Base-by-base conservation (phyloP, 30 jellyfish, hydroid and myxozoan genomes). In the Aurelia coerulea region DNA sequence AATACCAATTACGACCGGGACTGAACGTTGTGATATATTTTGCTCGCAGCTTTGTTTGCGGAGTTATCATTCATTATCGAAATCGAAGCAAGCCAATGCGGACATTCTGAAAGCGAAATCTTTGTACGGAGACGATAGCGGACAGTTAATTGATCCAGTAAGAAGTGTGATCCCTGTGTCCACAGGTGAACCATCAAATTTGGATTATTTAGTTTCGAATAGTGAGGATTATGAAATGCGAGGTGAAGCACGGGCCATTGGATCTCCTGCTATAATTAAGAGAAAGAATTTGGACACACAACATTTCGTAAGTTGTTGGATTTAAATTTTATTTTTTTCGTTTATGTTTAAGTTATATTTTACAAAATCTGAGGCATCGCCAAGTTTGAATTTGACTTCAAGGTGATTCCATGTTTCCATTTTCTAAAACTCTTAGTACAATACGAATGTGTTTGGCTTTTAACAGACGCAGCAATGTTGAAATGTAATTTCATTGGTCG, bases 121-220 rank as follows among this genome's bases (percentile, higher is more conserved):
- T 29, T 2, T 78, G 34, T 41, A 41, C 13, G 72, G 80, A 23
- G 93, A 73, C 66, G 93, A 84, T 33, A 84, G 93, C 53, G 93
- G 93, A 2, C 82, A 67, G 77, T 66, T 88, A 5, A 88, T 88
- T 51, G 97, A 90, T 34, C 88, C 97, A n/a, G 86, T 76, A 0
- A 63, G 88, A 31, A 83, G 94, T 56, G 90, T 90, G 79, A 81
- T 79, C 32, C 88, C 97, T n/a, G 97, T 79, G 65, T 90, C 97
- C 50, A 74, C 89, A 13, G 97, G 94, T 14, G 97, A 81, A 32
- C 50, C 94, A 42, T 79, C 96, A 13, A 56, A 58, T 34, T 1
- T 62, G 10, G 84, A 73, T 54, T 71, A 6, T 54, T 37, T 37
- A 17, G 78, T 66, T 3, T 59, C 88, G 12, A 62, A 16, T 33